These are phyloP conservation scores for Phymastichus coffea DNA, from an alignment of 1,140 invertebrate species.

Conservation along the genomic window DNA sequence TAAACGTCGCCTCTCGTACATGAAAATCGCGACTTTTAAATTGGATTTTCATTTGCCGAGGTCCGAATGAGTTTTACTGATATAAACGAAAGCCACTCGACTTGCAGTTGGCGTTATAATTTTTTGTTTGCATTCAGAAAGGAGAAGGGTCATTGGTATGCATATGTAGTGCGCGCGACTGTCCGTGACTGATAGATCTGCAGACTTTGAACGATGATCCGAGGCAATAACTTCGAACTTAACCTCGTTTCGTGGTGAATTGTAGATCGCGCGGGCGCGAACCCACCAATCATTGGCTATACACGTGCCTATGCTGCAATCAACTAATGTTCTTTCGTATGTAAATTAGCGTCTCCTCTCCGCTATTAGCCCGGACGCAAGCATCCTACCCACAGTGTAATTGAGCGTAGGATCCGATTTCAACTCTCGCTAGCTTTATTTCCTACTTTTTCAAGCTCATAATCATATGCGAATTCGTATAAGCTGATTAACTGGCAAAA, in stretches of 20 bases:
- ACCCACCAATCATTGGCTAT: constrained; percentile 58
- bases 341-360: constrained; percentile 41
- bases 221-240: constrained; percentile 54
- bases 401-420: constrained; percentile 12
- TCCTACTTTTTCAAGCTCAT: neutral
- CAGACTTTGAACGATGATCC: constrained; percentile 56
- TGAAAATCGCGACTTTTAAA: too few species aligned
- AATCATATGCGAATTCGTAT: too few species aligned
- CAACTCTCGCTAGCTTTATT: neutral
- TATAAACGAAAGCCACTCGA: too few species aligned
- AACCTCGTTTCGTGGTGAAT: constrained; percentile 46
- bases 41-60: too few species aligned
- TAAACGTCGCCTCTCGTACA: too few species aligned
- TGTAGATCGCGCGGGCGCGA: constrained; percentile 44
- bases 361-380: too few species aligned
- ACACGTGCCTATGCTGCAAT: too few species aligned
- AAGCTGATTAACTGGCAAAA: neutral
- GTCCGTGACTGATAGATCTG: constrained; percentile 55
- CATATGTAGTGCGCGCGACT: too few species aligned
- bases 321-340: constrained; percentile 57
- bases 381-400: neutral
- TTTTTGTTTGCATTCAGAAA: neutral
- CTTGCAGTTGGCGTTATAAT: too few species aligned
- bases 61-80: too few species aligned
- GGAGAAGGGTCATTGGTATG: neutral